Percentiles rank a stretch among this genome's conserved stretches.
phyloP scores from a whole-genome alignment of 1,140 invertebrate genomes.

The Aphelenchoides avenae region DNA sequence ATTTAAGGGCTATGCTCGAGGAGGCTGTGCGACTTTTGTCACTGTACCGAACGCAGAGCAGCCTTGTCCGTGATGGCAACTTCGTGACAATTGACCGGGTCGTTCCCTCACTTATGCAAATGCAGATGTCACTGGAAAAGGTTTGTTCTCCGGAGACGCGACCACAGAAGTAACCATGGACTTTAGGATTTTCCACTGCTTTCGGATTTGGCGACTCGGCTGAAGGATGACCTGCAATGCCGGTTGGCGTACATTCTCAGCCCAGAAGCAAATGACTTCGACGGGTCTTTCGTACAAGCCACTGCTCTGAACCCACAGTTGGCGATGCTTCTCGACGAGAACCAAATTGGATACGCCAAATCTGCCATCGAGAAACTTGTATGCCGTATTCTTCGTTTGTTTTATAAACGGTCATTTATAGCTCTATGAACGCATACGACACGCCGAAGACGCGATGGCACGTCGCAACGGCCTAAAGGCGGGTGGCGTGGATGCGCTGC shows the following conservation, averaged over 20 bases:
- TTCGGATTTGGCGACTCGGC: conserved; percentile 6
- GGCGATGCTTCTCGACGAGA: conserved; percentile 36
- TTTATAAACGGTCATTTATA: conserved; percentile 16
- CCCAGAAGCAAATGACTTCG: conserved; percentile 22
- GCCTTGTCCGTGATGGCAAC: conserved; percentile 25
- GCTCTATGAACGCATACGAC: conserved; percentile 22
- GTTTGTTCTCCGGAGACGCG: conserved; percentile 7
- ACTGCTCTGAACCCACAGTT: conserved; percentile 46
- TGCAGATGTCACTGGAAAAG: conserved; percentile 34
- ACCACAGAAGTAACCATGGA: conserved; percentile 8
- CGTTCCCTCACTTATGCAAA: conserved; percentile 41
- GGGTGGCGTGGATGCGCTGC: conserved; percentile 31
- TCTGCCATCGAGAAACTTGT: conserved; percentile 35
- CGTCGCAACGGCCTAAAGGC: conserved; percentile 9
- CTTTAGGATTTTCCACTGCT: conserved; percentile 25
- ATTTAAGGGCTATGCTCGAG: conserved; percentile 21
- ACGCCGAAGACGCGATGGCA: conserved; percentile 13
- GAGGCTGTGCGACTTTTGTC: conserved; percentile 16
- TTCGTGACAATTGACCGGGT: conserved; percentile 40
- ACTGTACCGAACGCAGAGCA: conserved; percentile 27
- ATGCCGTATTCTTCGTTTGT: conserved; percentile 13
- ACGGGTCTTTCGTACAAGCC: conserved; percentile 37
- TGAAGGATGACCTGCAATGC: conserved; percentile 17
- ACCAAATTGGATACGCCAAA: conserved; percentile 32
- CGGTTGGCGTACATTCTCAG: conserved; percentile 28